A percentile compares a stretch with the other conserved stretches of the same genome.
Conservation (phyloP, 2,888 invertebrate species). For the Macrosiphum euphorbiae region DNA sequence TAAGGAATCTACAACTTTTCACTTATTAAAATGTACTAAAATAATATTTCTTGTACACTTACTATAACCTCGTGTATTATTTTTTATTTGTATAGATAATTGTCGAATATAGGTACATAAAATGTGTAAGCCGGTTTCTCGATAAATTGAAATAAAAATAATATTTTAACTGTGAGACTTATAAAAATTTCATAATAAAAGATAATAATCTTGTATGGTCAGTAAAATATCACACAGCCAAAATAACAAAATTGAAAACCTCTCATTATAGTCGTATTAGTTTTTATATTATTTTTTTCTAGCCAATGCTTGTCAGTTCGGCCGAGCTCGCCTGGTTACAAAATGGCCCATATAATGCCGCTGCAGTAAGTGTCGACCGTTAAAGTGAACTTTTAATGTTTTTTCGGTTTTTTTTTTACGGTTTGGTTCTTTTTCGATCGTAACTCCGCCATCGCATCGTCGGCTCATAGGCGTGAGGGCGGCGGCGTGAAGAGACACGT, state of each 20-base stretch:
- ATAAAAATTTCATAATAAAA: background rate
- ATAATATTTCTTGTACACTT: too few species aligned
- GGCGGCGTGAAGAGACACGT: background rate
- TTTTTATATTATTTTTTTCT: background rate
- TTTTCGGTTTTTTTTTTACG: constrained; percentile 40
- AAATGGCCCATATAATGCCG: constrained; percentile 21
- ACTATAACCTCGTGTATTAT: too few species aligned
- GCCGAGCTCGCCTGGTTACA: background rate
- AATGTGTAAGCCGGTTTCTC: too few species aligned
- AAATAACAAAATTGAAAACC: background rate
- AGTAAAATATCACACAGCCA: background rate
- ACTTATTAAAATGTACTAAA: too few species aligned
- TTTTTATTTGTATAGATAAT: too few species aligned
- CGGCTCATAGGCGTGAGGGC: background rate
- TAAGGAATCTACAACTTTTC: too few species aligned
- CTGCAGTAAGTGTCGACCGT: constrained; percentile 32
- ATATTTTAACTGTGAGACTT: too few species aligned
- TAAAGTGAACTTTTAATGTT: constrained; percentile 50
- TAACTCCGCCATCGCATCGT: background rate
- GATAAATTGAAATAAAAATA: too few species aligned
- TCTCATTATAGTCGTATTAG: background rate
- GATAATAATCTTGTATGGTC: background rate
- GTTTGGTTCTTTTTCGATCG: constrained; percentile 39
- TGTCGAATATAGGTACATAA: too few species aligned
- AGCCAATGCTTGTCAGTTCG: background rate